Percentiles rank a stretch among this genome's conserved stretches.
Evolutionary conservation across 2,113 vertebrate genomes (phyloP).

Genomic region (Platichthys stellatus): DNA sequence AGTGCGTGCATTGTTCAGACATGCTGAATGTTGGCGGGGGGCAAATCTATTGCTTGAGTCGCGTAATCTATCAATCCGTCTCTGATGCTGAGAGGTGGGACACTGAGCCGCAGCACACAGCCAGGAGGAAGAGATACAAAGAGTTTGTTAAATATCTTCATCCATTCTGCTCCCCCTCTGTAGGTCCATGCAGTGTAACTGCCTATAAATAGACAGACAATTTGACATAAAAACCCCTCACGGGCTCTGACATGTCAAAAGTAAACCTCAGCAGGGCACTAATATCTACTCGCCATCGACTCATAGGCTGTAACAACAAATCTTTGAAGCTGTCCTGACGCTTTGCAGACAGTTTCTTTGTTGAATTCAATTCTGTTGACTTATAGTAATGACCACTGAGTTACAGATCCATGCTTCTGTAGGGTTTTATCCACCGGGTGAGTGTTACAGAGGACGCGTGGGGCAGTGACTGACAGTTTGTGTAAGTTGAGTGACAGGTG

Average conservation of each 20-base stretch:
- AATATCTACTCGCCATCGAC: constrained; percentile 53
- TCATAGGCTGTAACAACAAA: constrained; percentile 39
- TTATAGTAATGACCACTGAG: constrained; percentile 16
- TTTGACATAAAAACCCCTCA: constrained; percentile 64
- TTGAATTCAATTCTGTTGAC: constrained; percentile 23
- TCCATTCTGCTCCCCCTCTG: constrained; percentile 75
- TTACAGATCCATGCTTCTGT: constrained; percentile 10
- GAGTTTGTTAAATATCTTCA: constrained; percentile 80
- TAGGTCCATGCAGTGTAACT: constrained; percentile 73
- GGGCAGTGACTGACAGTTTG: constrained; percentile 67
- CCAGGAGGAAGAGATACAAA: constrained; percentile 75
- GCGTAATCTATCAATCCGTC: constrained; percentile 79
- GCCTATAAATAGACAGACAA: constrained; percentile 74
- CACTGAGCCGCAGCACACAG: constrained; percentile 70
- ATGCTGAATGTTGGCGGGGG: constrained; percentile 75
- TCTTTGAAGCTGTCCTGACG: constrained; percentile 25
- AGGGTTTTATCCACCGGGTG: constrained; percentile 39
- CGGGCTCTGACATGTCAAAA: constrained; percentile 62
- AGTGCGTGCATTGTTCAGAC: constrained; percentile 77
- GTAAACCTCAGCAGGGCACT: constrained; percentile 53
- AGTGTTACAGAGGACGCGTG: constrained; percentile 31
- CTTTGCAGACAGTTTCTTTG: neutral
- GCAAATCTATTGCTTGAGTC: constrained; percentile 80
- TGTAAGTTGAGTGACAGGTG: constrained; percentile 69
- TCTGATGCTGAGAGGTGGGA: constrained; percentile 73